Base-by-base conservation (phyloP, 2,888 invertebrate genomes). In the Pheosia tremula region DNA sequence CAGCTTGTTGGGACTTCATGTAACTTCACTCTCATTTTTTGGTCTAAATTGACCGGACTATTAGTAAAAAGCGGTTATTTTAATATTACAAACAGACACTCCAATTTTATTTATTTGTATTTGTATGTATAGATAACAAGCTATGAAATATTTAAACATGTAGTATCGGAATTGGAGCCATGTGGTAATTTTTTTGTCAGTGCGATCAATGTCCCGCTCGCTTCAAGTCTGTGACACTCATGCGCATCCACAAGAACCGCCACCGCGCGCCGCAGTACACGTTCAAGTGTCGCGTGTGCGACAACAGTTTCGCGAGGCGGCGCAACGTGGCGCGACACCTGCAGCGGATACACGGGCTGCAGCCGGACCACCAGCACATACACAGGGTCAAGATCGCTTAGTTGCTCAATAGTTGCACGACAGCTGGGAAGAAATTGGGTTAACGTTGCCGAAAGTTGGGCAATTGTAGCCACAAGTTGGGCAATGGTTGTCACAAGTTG, bases 211-310 rank as follows among this genome's bases (percentile, higher is more conserved):
- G 91, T 49, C 84, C 88, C 0, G 86, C 88, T 0, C 80, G 85
- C 1, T 91, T 91, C 77, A 91, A 91, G 58, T 91, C 91, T 0
- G 82, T 83, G 0, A 90, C 91, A 0, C 67, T 91, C 3, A 91
- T 91, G 91, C 73, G 89, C 0, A 90, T 91, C 36, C 91, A 91
- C 72, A 78, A 80, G 61, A 83, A 82, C 60, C 74, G 89, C 0
- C 92, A 93, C 68, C 75, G 87, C 3, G 83, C 86, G 0, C 82
- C 88, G 0, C 80, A 80, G 6, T 87, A 89, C 76, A 74, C 82
- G 0, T 91, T 82, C 83, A 69, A 74, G 11, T 84, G 87, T 64
- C 62, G 80, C 67, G 57, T 92, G 65, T 84, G 87, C 64, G 81
- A 79, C 45, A 84, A 83, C 71, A 82, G 67, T 24, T 93, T 92